These are phyloP conservation scores for Syrmaticus mikado DNA, from an alignment of 2,113 vertebrate genomes.

Conservation along the genomic window DNA sequence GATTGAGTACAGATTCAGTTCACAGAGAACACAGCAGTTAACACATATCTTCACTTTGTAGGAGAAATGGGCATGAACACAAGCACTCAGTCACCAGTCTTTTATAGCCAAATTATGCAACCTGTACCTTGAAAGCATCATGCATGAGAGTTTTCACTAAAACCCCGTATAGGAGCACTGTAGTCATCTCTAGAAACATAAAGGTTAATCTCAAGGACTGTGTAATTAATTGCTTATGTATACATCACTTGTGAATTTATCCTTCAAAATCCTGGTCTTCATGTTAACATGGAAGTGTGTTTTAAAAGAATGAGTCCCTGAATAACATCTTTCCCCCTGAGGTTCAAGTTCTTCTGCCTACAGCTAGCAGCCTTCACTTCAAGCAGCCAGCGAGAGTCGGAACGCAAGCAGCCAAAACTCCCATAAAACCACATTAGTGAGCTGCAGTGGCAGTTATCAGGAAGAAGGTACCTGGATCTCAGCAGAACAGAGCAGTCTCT, in stretches of 20 bases:
- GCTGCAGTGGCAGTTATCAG: not conserved
- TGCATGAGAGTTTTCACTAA: not conserved
- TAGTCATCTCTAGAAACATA: not conserved
- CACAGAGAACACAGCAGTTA: conserved; percentile 54
- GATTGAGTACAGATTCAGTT: conserved; percentile 53
- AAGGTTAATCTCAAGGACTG: not conserved
- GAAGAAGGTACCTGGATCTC: not conserved
- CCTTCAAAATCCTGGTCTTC: not conserved
- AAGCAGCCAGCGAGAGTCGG: not conserved
- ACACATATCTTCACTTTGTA: conserved; percentile 41
- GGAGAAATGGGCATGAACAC: conserved; percentile 47
- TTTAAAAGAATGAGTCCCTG: not conserved
- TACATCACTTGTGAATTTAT: not conserved
- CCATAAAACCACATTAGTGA: not conserved
- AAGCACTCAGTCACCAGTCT: not conserved
- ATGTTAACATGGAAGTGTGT: not conserved
- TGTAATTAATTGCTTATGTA: not conserved
- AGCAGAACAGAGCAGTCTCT: not conserved
- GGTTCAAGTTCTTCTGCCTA: not conserved
- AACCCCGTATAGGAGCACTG: not conserved
- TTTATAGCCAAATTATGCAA: not conserved
- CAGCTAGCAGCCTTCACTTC: not conserved
- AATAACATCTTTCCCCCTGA: not conserved
- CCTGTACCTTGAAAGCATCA: not conserved
- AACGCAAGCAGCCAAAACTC: not conserved